Evolutionary conservation across 2,797 vertebrate species (phyloP), one percentile per base, ranked within the genome.

Genomic region (Meda fulgida): DNA sequence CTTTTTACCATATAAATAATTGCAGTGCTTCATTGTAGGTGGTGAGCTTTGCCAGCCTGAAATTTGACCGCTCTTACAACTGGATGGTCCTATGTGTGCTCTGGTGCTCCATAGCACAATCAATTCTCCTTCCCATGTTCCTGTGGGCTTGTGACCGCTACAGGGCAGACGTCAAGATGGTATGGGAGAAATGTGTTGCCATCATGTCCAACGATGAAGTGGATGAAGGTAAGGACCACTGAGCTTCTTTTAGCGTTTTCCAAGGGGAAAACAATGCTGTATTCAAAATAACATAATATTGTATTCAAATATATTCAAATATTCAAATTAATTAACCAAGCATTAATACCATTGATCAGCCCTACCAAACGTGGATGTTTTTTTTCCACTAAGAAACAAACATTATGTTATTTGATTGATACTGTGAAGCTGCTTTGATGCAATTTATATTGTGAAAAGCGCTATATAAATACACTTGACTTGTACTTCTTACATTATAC

Each of bases 81-180:
- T 98, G 97, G 97, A 98, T 98, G 97, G 96, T 96, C 16, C 89
- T 97, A 85, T 97, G 97, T 7, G 95, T 98, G 86, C 93, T 98
- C 46, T 98, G 97, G 97, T 98, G 97, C 93, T 97, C 97, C 0
- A 96, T 98, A n/a, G 93, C 94, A 38, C 97, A 98, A 93, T 97
- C 97, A 84, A 96, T 97, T 86, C 94, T 98, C 84, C 94, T 98
- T 46, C 97, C 97, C 1, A 91, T 97, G 89, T 97, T 97, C 93
- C 94, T 98, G 69, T 97, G 97, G 97, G 97, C 97, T 71, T 98
- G 97, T 3, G 97, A 97, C 88, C 97, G 97, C 43, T 98, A 98
- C 90, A 94, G 97, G 0, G 97, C 97, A 0, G 95, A 97, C 86
- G 94, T 96, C 86, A 96, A 94, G 84, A 95, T 97, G 81, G 93